Conservation (phyloP, 1,140 invertebrate species). For the Pachypsylla venusta region DNA sequence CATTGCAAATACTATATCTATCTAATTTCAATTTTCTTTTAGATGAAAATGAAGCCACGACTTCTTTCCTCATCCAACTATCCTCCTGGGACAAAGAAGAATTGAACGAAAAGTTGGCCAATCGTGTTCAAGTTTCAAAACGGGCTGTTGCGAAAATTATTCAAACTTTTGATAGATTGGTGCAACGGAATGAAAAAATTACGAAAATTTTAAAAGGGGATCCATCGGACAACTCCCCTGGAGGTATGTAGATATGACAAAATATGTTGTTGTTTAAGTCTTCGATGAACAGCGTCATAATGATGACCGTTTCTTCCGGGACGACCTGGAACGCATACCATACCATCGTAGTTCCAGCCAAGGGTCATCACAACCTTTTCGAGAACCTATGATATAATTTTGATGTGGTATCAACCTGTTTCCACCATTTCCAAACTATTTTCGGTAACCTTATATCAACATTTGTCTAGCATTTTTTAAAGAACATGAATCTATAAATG, state of each 20-base stretch:
- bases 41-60: slow-evolving; percentile 94
- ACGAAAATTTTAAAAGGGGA: slow-evolving; percentile 74
- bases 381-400: no score
- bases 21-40: slow-evolving; percentile 27
- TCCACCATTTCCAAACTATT: no score
- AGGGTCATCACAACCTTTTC: no score
- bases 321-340: no score
- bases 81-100: slow-evolving; percentile 97
- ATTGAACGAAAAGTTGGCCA: slow-evolving; percentile 84
- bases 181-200: slow-evolving; percentile 85
- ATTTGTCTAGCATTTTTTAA: no score
- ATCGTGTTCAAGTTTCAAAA: slow-evolving; percentile 81
- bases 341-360: no score
- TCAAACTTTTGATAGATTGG: slow-evolving; percentile 85
- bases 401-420: no score
- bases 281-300: no score
- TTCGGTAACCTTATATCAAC: no score
- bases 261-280: neutral
- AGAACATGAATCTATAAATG: no score
- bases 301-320: no score
- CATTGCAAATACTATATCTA: no score
- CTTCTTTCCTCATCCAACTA: slow-evolving; percentile 87
- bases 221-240: slow-evolving; percentile 36
- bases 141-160: slow-evolving; percentile 89
- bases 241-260: slow-evolving; percentile 35